Percentiles rank a stretch among this genome's conserved stretches.
phyloP scores from a whole-genome alignment of 2,797 vertebrate genomes.

The Melanotaenia pygmaea region DNA sequence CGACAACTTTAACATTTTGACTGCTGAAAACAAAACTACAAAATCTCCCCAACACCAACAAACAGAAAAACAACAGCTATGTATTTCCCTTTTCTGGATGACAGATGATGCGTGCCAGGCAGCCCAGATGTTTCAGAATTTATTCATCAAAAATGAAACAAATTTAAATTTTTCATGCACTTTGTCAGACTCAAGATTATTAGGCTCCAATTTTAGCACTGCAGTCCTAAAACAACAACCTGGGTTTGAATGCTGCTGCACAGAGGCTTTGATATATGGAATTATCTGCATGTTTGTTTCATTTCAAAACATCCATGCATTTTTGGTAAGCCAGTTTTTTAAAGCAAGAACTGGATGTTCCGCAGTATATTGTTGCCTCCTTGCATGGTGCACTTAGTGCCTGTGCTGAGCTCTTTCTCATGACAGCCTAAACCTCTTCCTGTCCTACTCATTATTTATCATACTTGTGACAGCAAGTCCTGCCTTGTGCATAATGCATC shows the following conservation, averaged over 20 bases:
- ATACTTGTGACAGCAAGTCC: constrained; percentile 15
- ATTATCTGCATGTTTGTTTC: neutral
- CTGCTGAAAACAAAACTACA: no score
- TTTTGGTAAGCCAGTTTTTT: neutral
- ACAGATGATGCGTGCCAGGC: neutral
- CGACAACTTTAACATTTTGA: neutral
- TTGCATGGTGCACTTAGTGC: neutral
- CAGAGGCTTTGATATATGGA: rapidly evolving
- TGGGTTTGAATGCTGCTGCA: neutral
- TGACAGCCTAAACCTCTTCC: constrained; percentile 30
- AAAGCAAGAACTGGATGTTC: neutral
- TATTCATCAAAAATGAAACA: no score
- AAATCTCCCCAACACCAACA: neutral
- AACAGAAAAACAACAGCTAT: neutral
- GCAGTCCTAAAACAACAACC: neutral
- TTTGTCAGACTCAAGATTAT: neutral
- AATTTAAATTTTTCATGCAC: neutral
- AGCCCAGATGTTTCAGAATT: neutral
- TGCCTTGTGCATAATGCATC: constrained; percentile 7
- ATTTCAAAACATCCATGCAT: neutral
- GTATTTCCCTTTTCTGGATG: no score
- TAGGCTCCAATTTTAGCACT: neutral
- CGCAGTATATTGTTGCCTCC: neutral
- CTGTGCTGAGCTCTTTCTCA: neutral
- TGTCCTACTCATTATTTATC: constrained; percentile 36